These are phyloP conservation scores for Rhinichthys osculus DNA, from an alignment of 2,797 vertebrate species.

Conservation along the genomic window DNA sequence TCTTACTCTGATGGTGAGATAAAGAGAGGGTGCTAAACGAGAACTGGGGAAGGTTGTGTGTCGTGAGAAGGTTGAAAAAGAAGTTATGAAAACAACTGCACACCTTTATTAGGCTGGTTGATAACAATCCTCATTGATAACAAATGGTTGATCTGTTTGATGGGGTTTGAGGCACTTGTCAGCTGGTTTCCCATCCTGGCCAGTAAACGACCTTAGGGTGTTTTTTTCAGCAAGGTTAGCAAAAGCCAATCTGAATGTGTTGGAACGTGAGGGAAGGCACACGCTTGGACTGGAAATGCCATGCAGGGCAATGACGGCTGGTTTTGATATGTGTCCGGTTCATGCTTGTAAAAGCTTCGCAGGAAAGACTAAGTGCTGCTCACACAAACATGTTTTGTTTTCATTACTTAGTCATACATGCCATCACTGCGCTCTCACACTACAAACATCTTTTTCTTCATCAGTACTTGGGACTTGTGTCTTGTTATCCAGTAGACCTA, in stretches of 20 bases:
- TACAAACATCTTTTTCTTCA: no score
- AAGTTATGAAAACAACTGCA: background rate
- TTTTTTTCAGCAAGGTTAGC: conserved; percentile 1
- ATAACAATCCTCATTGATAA: no score
- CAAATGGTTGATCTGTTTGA: background rate
- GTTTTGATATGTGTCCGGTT: conserved; percentile 73
- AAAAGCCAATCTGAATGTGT: background rate
- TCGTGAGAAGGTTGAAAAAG: background rate
- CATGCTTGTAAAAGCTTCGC: conserved; percentile 76
- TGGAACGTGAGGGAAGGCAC: conserved; percentile 22
- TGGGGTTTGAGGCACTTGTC: background rate
- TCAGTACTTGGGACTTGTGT: background rate
- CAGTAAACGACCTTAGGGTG: background rate
- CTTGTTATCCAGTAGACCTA: background rate
- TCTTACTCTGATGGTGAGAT: conserved; percentile 64
- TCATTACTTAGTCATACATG: conserved; percentile 38
- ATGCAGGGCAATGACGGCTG: conserved; percentile 71
- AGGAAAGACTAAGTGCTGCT: conserved; percentile 48
- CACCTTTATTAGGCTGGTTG: no score
- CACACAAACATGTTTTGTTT: conserved; percentile 52
- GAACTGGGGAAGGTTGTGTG: background rate
- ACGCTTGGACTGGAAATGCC: conserved; percentile 66
- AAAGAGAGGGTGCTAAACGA: conserved; percentile 34
- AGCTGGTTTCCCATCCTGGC: background rate
- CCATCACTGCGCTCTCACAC: background rate